Evolutionary conservation across 35 echinoderm and acorn worm species (phyloP), one percentile per base, ranked within the genome.

Genomic region (Antedon bifida): DNA sequence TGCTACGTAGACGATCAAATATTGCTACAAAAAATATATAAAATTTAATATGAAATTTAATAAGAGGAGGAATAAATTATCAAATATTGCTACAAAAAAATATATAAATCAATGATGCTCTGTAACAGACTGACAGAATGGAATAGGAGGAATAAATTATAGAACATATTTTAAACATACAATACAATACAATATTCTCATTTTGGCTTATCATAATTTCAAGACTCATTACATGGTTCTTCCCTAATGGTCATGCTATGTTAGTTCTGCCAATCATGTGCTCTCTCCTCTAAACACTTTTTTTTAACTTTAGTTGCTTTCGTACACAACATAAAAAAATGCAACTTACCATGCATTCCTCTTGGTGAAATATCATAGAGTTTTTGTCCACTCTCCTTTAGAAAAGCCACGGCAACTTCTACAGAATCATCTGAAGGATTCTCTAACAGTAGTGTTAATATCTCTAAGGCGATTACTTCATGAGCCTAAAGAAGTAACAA

Each of bases 391-490:
- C 89, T 85, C 35, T 99, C 95, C 83, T 92, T 99, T 23, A 99
- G 39, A 77, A 99, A 99, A 23, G 90, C 91, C 9, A 99, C 85
- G 10, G 91, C 85, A 33, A 99, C 91, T 73, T 99, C 95, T 0
- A 99, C 95, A 36, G 91, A 93, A 39, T 99, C 95, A 88, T 99
- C 90, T 0, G 95, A 93, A 23, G 91, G 85, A 36, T 92, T 92
- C 56, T 99, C 95, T 23, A 99, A 79, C 26, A 99, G 75, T 13
- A 93, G 77, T 23, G 91, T 99, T 29, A 99, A 74, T 35, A 93
- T 99, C 64, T 99, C 94, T 36, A 97, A 75, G 0, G 88, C 88
- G 9, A 99, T 26, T 31, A 99, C 76, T 51, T 99, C 95, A 88
- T 99, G 95, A 33, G 90, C 95, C 95, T 99, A 32, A 32, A 42